Evolutionary conservation across 92 coral and sea anemone genomes (phyloP).

Genomic region (Siderastrea siderea): DNA sequence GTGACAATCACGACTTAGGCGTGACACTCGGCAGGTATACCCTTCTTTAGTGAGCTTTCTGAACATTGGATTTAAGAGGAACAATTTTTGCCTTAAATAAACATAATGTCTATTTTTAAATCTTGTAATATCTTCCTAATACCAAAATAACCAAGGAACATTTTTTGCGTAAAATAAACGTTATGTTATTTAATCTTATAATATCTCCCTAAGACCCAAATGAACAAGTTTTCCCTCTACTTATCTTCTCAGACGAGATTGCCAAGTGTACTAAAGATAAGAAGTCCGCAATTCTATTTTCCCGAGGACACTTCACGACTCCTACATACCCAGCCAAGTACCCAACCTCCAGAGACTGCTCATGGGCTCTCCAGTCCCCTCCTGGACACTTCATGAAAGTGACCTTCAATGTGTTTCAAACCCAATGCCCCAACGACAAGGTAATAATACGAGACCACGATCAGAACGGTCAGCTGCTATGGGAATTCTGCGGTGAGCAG

Average conservation of each 20-base stretch:
- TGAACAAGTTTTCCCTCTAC: not conserved
- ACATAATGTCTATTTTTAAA: too few relatives aligned
- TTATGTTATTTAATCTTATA: too few relatives aligned
- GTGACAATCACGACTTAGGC: too few relatives aligned
- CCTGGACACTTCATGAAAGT: constrained; percentile 45
- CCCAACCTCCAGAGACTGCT: constrained; percentile 31
- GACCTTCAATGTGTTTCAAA: constrained; percentile 29
- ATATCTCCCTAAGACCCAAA: too few relatives aligned
- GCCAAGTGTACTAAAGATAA: constrained; percentile 5
- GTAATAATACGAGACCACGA: constrained; percentile 18
- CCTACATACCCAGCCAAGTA: constrained; percentile 30
- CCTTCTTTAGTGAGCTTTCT: too few relatives aligned
- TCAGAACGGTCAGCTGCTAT: constrained; percentile 44
- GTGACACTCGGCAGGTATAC: too few relatives aligned
- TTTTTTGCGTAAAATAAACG: too few relatives aligned
- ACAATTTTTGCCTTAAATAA: too few relatives aligned
- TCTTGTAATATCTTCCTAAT: too few relatives aligned
- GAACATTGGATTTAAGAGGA: too few relatives aligned
- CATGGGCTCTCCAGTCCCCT: constrained; percentile 67
- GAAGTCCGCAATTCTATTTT: not conserved
- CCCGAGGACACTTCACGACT: constrained; percentile 21
- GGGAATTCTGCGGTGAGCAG: constrained; percentile 60
- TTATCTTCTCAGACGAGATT: constrained; percentile 3
- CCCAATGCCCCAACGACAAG: constrained; percentile 38
- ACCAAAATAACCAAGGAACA: too few relatives aligned